Evolutionary conservation across 2,113 vertebrate species (phyloP).

Genomic region (Promerops cafer): DNA sequence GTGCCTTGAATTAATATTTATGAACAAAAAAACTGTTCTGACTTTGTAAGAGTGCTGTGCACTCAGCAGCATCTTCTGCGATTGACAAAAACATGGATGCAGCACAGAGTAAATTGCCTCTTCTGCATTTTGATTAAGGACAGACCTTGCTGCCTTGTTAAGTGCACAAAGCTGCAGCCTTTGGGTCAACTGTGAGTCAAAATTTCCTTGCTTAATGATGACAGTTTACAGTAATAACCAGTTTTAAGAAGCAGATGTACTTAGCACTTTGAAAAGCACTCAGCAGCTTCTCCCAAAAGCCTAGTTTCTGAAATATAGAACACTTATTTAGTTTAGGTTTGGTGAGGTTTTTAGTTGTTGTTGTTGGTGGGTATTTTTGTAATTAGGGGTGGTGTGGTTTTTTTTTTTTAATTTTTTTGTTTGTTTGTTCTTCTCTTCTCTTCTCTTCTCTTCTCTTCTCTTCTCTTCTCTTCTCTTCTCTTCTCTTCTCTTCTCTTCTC

Average conservation of each 20-base stretch:
- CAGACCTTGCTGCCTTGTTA: neutral
- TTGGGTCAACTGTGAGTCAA: neutral
- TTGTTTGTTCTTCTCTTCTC: neutral
- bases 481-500: too few species aligned
- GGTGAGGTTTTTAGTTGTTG: neutral
- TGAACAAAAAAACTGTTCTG: neutral
- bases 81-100: neutral
- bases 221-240: neutral
- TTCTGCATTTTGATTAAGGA: neutral
- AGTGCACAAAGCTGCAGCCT: neutral
- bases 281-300: neutral
- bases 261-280: neutral
- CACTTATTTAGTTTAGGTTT: neutral
- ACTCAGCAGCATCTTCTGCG: neutral
- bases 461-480: too few species aligned
- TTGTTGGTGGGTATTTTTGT: accelerated
- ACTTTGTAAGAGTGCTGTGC: neutral
- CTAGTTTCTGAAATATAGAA: neutral
- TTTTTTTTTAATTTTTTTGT: too few species aligned
- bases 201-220: neutral
- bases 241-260: neutral
- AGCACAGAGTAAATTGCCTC: neutral
- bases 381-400: too few species aligned
- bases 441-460: too few species aligned
- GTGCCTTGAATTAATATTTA: slow-evolving; percentile 35